Evolutionary conservation across 2,797 vertebrate species (phyloP), one percentile per base, ranked within the genome.

Genomic region (Epinephelus awoara): DNA sequence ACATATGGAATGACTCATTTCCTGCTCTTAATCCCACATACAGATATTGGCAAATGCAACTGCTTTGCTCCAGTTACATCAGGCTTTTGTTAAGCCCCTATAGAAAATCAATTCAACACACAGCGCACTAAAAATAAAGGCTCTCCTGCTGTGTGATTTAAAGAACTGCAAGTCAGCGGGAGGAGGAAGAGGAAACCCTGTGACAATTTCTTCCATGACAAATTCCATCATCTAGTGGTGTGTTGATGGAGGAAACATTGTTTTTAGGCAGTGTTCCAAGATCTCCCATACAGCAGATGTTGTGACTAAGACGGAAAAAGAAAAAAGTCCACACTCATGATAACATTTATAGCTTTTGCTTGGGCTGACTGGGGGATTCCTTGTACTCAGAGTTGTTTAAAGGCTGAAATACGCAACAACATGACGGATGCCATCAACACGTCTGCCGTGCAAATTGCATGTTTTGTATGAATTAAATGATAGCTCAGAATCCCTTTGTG

Each of bases 221-320:
- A 23, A 52, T 38, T 18, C 19, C 29, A 38, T 21, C n/a, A 51
- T 51, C 19, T 40, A 4, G 34, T 46, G 56, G 17, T 79, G 74
- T 72, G 52, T 12, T 52, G 46, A 56, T 61, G n/a, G 57, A 59
- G 68, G 46, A 47, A 78, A 83, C 42, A 61, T 11, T 46, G 23
- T 17, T 71, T 27, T 57, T 21, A 50, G 25, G 42, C 54, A n/a
- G 4, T 6, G 6, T 10, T 46, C 18, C 23, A 56, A 56, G 12
- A 71, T 70, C 49, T 17, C 66, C 50, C 44, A 50, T 40, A 49
- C 11, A 71, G 34, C 8, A 23, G 17, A 49, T 52, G 13, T 44
- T 52, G 13, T 44, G 18, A 62, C 12, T 18, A 10, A 52, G 29
- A 29, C 2, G 0, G 3, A 15, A 49, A 52, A 65, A 34, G 2